Base-by-base conservation (phyloP, 2,888 invertebrate genomes). In the Chesias legatella region DNA sequence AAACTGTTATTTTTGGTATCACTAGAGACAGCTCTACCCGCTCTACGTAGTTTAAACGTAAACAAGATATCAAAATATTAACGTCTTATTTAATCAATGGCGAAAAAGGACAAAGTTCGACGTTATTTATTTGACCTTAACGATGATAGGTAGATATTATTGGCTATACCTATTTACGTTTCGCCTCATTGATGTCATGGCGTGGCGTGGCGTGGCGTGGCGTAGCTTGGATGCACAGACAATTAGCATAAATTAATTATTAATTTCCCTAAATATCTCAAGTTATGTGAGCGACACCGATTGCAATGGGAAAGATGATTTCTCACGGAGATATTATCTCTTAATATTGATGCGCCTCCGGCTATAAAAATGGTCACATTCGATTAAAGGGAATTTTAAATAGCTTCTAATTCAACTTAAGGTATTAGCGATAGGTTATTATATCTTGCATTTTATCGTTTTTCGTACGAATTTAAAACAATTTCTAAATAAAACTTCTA, bases 91-190 rank as follows among this genome's bases (percentile, higher is more conserved):
- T 35, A 23, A 33, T 34, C 31, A 8, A 29, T 34, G 36, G 37
- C 40, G 40, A 43, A 47, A 39, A 17, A 17, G 13, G 13, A 36
- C 39, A 24, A 25, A 21, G 41, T 34, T 47, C 20, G 21, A 29
- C 23, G 21, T 32, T 42, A 51, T 34, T 42, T 43, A 44, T 32
- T 37, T 43, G 48, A 48, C 51, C 51, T 53, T 53, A 45, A 10
- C 26, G 33, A 38, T 25, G 11, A 27, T 39, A 41, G 34, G 21
- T 35, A 28, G 37, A 17, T 35, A 28, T 33, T 26, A 22, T 23
- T 26, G 33, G 20, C 28, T 37, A 33, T 7, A n/a, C 21, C 21
- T 26, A 21, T 9, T 13, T 17, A 30, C 34, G 33, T 33, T 40
- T 38, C 13, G 38, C 40, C 32, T 42, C 30, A 35, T 31, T 48